Conservation (phyloP, 2,113 vertebrate species). For the Clinocottus analis region DNA sequence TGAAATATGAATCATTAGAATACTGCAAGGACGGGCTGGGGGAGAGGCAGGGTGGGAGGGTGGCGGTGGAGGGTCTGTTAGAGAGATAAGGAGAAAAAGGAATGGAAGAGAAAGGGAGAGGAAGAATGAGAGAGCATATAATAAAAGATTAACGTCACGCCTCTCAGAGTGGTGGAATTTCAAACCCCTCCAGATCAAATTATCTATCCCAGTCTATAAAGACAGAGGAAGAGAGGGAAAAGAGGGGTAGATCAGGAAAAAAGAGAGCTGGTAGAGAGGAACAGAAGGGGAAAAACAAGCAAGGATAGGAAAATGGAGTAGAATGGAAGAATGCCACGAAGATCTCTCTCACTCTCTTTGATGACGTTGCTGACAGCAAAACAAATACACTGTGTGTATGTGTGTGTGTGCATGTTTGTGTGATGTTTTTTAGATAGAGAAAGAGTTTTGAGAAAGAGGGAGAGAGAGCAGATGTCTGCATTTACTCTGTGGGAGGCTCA, state of each 20-base stretch:
- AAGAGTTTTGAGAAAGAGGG: conserved; percentile 23
- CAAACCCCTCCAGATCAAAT: conserved; percentile 79
- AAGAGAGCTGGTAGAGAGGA: conserved; percentile 25
- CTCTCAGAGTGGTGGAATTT: conserved; percentile 79
- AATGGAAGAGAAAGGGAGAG: conserved; percentile 69
- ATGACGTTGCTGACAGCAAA: conserved; percentile 72
- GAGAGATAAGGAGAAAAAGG: conserved; percentile 68
- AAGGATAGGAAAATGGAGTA: conserved; percentile 47
- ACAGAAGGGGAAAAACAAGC: conserved; percentile 22
- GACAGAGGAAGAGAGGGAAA: conserved; percentile 36
- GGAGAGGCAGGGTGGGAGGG: neutral
- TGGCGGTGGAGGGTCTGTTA: conserved; percentile 47
- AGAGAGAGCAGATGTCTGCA: conserved; percentile 73
- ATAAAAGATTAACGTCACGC: conserved; percentile 82
- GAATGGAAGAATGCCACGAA: conserved; percentile 59
- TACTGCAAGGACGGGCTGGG: conserved; percentile 75
- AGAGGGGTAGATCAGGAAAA: conserved; percentile 23
- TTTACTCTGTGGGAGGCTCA: conserved; percentile 78
- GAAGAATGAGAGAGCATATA: conserved; percentile 78
- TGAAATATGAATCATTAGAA: conserved; percentile 83
- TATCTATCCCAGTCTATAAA: conserved; percentile 78
- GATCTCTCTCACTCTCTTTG: conserved; percentile 71
- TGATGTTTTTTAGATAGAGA: conserved; percentile 42
- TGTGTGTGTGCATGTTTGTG: conserved; percentile 9
- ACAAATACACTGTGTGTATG: conserved; percentile 54